Evolutionary conservation across 2,888 invertebrate genomes (phyloP).

Genomic region (Leptinotarsa haldemani): DNA sequence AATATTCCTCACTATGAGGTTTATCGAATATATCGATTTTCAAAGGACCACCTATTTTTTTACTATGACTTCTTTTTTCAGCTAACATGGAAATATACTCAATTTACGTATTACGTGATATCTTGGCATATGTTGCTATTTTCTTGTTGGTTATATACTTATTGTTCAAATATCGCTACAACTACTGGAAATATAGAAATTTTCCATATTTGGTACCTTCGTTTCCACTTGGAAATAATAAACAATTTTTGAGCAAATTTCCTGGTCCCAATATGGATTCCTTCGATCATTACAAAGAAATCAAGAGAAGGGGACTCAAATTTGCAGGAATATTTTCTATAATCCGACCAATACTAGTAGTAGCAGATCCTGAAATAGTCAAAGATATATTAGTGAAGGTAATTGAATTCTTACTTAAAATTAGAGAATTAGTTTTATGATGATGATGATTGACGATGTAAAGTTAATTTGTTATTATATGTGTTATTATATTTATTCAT

Average conservation of each 20-base stretch:
- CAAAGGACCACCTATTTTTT: no score
- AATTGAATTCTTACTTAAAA: neutral
- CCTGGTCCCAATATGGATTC: slow-evolving; percentile 32
- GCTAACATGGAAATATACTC: no score
- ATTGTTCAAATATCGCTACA: slow-evolving; percentile 37
- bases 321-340: slow-evolving; percentile 37
- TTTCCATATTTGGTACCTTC: slow-evolving; percentile 48
- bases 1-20: no score
- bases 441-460: no score
- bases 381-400: slow-evolving; percentile 49
- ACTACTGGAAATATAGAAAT: slow-evolving; percentile 51
- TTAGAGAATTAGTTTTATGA: no score
- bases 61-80: no score
- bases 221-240: slow-evolving; percentile 54
- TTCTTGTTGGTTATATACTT: neutral
- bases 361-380: slow-evolving; percentile 50
- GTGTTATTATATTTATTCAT: no score
- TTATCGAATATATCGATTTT: no score
- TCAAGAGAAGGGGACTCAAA: slow-evolving; percentile 31
- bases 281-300: slow-evolving; percentile 41
- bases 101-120: neutral
- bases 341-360: slow-evolving; percentile 42
- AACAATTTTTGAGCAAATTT: slow-evolving; percentile 35
- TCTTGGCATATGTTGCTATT: neutral
- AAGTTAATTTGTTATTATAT: no score